A percentile compares a stretch with the other conserved stretches of the same genome.
Evolutionary conservation across 2,888 invertebrate species (phyloP).

Genomic region (Celastrina argiolus): DNA sequence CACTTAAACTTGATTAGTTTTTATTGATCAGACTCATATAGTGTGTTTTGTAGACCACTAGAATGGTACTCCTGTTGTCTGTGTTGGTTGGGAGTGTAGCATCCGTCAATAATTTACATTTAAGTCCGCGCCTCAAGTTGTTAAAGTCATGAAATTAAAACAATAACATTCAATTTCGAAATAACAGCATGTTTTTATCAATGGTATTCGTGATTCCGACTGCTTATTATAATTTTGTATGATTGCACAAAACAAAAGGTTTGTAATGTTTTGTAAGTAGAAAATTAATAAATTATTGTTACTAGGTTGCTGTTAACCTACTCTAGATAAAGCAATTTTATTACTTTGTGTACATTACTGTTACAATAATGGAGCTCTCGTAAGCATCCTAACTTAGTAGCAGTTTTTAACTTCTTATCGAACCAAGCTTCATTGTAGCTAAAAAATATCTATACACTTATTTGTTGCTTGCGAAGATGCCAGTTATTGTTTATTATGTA

Average conservation of each 20-base stretch:
- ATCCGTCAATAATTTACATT: neutral
- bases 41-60: neutral
- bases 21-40: neutral
- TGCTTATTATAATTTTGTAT: neutral
- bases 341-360: neutral
- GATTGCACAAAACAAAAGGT: neutral
- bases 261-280: slow-evolving; percentile 7
- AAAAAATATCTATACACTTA: neutral
- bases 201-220: neutral
- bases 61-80: no score
- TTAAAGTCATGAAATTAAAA: neutral
- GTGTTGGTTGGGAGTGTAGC: neutral
- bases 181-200: neutral
- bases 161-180: neutral
- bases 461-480: neutral
- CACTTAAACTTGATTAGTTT: neutral
- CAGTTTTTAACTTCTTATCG: neutral
- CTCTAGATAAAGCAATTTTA: slow-evolving; percentile 3
- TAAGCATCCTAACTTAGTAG: neutral
- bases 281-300: slow-evolving; percentile 13
- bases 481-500: neutral
- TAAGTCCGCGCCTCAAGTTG: neutral
- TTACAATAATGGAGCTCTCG: neutral
- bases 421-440: neutral
- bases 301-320: slow-evolving; percentile 12